phyloP scores from a whole-genome alignment of 1,140 invertebrate species.

The Brachionus sp. region DNA sequence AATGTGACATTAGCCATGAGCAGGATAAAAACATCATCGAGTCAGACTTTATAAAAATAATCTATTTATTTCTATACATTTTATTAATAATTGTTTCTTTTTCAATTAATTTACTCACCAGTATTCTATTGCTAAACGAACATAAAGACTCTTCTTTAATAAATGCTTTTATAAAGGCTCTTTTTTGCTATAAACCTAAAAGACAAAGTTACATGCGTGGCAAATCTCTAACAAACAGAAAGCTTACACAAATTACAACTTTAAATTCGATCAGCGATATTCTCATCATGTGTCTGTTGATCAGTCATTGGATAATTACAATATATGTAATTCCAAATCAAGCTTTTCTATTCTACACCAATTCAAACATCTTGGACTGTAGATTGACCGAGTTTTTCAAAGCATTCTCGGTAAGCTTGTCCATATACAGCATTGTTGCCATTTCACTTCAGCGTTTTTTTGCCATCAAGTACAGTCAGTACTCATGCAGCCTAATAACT shows the following conservation, averaged over 20 bases:
- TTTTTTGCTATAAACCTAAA: not conserved
- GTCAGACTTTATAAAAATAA: not conserved
- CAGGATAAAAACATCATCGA: not conserved
- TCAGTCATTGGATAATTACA: slow-evolving; percentile 10
- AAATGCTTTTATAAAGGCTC: not conserved
- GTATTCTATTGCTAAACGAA: not conserved
- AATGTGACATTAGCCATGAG: not conserved
- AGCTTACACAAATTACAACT: not conserved
- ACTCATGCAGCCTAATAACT: not conserved
- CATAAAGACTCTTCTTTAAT: not conserved
- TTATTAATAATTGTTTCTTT: not conserved
- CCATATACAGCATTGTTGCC: slow-evolving; percentile 41
- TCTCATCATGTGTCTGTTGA: not conserved
- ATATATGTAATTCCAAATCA: slow-evolving; percentile 34
- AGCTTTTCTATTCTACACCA: slow-evolving; percentile 1
- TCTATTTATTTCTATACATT: slow-evolving; percentile 27
- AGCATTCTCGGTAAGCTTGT: slow-evolving; percentile 25
- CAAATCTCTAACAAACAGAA: not conserved
- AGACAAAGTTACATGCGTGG: not conserved
- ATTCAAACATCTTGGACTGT: not conserved
- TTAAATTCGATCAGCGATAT: slow-evolving; percentile 35
- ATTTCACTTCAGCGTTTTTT: slow-evolving; percentile 31
- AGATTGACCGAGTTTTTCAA: slow-evolving; percentile 29
- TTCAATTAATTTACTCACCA: not conserved
- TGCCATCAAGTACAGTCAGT: slow-evolving; percentile 33